A percentile compares a stretch with the other conserved stretches of the same genome.
phyloP scores from a whole-genome alignment of 2,113 vertebrate species.

The Archocentrus centrarchus region DNA sequence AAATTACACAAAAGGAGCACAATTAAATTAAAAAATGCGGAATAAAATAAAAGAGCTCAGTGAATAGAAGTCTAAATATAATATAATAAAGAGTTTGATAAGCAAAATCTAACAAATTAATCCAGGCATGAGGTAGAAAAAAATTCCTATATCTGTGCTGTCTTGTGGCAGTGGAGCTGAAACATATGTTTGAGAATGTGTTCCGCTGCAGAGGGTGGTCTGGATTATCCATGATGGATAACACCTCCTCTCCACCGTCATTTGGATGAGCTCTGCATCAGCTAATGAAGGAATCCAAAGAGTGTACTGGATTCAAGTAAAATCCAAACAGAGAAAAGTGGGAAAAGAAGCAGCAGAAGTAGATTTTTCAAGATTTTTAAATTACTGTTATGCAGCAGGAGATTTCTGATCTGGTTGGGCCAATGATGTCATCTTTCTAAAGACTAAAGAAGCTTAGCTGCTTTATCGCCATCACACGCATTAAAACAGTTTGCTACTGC shows the following conservation, averaged over 20 bases:
- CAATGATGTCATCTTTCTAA: conserved; percentile 5
- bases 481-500: conserved; percentile 8
- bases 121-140: background rate
- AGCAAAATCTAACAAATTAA: background rate
- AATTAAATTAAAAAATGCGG: background rate
- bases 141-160: background rate
- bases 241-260: background rate
- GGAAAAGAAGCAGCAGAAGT: background rate
- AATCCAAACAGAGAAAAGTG: background rate
- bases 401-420: background rate
- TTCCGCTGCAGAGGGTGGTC: background rate
- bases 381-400: background rate
- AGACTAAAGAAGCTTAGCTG: background rate
- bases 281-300: background rate
- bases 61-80: background rate
- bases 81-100: background rate
- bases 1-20: background rate
- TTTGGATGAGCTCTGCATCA: background rate
- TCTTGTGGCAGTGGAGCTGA: background rate
- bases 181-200: background rate
- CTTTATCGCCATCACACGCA: background rate
- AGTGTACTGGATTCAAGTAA: background rate
- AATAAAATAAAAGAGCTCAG: background rate
- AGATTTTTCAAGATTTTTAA: background rate
- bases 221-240: conserved; percentile 1